Conservation (phyloP, 2,888 invertebrate species). For the Pyrochroa serraticornis region DNA sequence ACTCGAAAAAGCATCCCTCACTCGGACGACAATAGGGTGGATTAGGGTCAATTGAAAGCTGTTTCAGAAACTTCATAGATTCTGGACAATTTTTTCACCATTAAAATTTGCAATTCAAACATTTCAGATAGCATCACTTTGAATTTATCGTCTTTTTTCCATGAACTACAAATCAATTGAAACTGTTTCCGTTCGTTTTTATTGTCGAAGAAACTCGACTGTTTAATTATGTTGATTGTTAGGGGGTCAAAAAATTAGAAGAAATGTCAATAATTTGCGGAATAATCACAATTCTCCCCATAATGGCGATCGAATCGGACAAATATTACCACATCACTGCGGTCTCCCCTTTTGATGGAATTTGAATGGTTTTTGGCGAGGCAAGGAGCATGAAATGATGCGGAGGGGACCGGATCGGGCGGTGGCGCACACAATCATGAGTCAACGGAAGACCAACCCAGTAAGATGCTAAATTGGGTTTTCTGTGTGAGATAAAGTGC, state of each 20-base stretch:
- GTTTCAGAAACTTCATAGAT: no score
- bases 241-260: no score
- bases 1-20: no score
- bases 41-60: no score
- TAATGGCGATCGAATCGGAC: constrained; percentile 22
- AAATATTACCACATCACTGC: constrained; percentile 20
- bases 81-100: no score
- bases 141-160: no score
- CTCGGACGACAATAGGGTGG: no score
- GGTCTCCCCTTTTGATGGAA: constrained; percentile 26
- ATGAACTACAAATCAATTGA: no score
- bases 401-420: constrained; percentile 23
- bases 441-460: constrained; percentile 41
- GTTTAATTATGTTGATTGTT: no score
- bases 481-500: constrained; percentile 44
- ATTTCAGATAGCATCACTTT: no score
- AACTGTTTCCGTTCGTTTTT: not conserved
- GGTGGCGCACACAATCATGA: constrained; percentile 32
- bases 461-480: constrained; percentile 45
- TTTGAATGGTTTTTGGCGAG: constrained; percentile 31
- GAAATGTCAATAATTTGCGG: constrained; percentile 16
- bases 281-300: no score
- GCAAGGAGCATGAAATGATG: constrained; percentile 35
- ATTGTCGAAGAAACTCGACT: not conserved
- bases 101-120: no score